Evolutionary conservation across 2,888 invertebrate species (phyloP), one percentile per base, ranked within the genome.

Genomic region (Pristionchus arcanus): DNA sequence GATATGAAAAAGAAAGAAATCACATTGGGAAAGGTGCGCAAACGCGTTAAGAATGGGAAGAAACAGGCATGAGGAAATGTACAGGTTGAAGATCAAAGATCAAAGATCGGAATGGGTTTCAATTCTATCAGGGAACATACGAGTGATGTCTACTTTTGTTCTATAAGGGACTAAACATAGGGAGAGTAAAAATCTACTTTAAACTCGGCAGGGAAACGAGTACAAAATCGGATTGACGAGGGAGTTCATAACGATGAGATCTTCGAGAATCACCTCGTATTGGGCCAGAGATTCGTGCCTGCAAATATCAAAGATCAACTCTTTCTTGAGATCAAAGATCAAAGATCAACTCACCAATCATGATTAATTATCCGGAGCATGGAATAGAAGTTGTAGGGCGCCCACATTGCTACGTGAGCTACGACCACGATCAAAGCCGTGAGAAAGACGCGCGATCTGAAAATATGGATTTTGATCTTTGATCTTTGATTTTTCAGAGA

Each of bases 181-280:
- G 19, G 34, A 34, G 34, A 34, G 71, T 28, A n/a, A 16, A 71
- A 19, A 34, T 11, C 1, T 31, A 5, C 25, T 4, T 37, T 68
- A 87, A 4, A 63, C 42, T 1, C 66, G 37, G 37, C 88, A 88
- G 4, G 74, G 88, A 87, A 91, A 91, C 59, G 92, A 91, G 89
- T 94, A 94, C 15, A 94, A 87, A n/a, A 94, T 90, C n/a, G 94
- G 94, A 88, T 94, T 94, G 53, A 94, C 53, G 37, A 94, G 91
- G 15, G 93, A 92, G 89, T 93, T 94, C 59, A 94, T 90, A n/a
- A 94, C 91, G 49, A 94, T 94, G 53, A 94, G 91, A 87, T 94
- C 93, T 87, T 94, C 94, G 3, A 93, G 89, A 21, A 94, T 88
- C 63, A 92, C 90, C 0, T 91, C 93, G 15, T 93, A 94, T 28